Conservation (phyloP, 2,888 invertebrate genomes). For the Drosophila borborema region DNA sequence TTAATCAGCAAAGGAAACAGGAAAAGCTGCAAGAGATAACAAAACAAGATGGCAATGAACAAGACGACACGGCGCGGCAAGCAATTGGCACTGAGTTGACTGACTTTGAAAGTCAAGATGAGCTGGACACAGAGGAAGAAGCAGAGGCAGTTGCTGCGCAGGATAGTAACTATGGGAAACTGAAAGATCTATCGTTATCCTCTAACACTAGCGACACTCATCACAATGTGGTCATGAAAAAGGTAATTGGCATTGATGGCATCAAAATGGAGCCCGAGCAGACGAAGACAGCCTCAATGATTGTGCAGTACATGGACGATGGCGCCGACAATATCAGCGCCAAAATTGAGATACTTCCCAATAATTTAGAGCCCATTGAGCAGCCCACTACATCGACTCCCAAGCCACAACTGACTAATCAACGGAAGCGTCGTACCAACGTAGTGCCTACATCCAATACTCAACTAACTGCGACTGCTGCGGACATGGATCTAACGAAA, state of each 20-base stretch:
- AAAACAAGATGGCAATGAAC: neutral
- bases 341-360: constrained; percentile 63
- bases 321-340: constrained; percentile 69
- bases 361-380: constrained; percentile 32
- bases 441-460: constrained; percentile 1
- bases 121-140: constrained; percentile 27
- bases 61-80: neutral
- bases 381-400: constrained; percentile 30
- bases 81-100: neutral
- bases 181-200: constrained; percentile 13
- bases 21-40: neutral
- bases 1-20: constrained; percentile 55
- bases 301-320: constrained; percentile 70
- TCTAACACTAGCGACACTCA: neutral
- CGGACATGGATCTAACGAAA: constrained; percentile 76
- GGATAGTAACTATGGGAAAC: constrained; percentile 41
- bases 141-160: constrained; percentile 20
- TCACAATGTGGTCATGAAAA: constrained; percentile 60
- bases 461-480: constrained; percentile 8
- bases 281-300: constrained; percentile 54
- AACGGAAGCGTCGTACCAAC: constrained; percentile 45
- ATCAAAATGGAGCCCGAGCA: constrained; percentile 66
- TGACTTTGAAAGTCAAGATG: constrained; percentile 34
- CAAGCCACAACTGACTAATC: constrained; percentile 63
- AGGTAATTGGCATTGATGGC: constrained; percentile 72